Evolutionary conservation across 2,888 invertebrate species (phyloP), one percentile per base, ranked within the genome.

Genomic region (Nomada flava): DNA sequence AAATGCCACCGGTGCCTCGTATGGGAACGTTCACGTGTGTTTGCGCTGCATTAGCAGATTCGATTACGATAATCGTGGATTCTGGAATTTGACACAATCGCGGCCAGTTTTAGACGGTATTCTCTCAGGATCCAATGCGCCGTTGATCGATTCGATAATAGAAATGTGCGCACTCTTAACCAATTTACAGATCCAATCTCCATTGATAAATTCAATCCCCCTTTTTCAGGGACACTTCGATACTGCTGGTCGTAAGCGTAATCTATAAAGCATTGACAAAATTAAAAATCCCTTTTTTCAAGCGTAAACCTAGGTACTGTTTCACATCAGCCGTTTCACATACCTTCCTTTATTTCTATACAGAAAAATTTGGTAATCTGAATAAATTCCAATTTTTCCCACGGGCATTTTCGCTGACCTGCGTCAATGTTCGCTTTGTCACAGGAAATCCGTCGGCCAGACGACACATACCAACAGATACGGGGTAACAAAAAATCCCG

Each of bases 21-120:
- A 26, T 50, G 53, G 57, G 52, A 64, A 59, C 29, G 72, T 55
- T 29, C 50, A 50, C 20, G 23, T 5, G 69, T 44, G 50, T 78
- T 50, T 29, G 47, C 57, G 64, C 29, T 59, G 60, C 60, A 52
- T 52, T 69, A 29, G 7, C 9, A 55, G 53, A 63, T 75, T 60
- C 55, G 70, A 70, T 70, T 69, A 57, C 26, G 57, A 75, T 68
- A 64, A 64, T 57, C 57, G 13, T 23, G n/a, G 15, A 42, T n/a
- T 13, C 42, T 44, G 47, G 10, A 26, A 13, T 23, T 26, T 18
- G 68, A 68, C 23, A 57, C 62, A 68, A 63, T 57, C 60, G 36
- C 26, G 44, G 42, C 18, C 23, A 15, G 15, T 55, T 55, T 15
- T 18, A 1, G 52, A 13, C 52, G 44, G 20, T 72, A 53, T 44